Evolutionary conservation across 2,797 vertebrate species (phyloP), one percentile per base, ranked within the genome.

Genomic region (Pantherophis vulpinus): DNA sequence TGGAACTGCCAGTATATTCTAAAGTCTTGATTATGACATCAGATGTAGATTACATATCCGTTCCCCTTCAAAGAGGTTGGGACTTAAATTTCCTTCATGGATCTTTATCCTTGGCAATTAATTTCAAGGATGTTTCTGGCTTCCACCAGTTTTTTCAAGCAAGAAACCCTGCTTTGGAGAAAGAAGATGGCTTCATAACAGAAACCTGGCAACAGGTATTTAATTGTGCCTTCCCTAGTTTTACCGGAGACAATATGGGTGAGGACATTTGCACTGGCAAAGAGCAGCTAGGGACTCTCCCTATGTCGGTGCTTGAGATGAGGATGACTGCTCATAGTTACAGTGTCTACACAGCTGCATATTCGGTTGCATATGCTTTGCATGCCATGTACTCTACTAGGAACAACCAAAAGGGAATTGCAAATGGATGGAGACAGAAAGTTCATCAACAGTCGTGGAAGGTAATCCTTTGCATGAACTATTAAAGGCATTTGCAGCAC

Each of bases 1-100:
- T n/a, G 7, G 54, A 2, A 10, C 20, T 9, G 14, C 1, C 54
- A 87, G 8, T 0, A 2, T 86, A 86, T 86, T 86, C 18, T 0
- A 91, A 87, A 61, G 83, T 92, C 32, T 92, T 55, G 91, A 79
- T 92, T 58, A 92, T 63, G 13, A 92, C 87, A 60, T 66, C 91
- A 25, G 55, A 92, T 25, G 79, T 60, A 5, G 91, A 89, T 79
- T 89, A 79, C 11, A 10, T 37, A 1, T 51, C 32, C 5, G 0
- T 7, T 60, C 5, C 4, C 4, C 8, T 83, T 5, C 55, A 51
- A 60, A 92, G 11, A 8, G 2, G 8, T 60, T 59, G 37, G 74
- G 32, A 56, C 0, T 47, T 79, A 9, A 42, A 60, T 29, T 51
- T 88, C 16, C 91, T 89, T n/a, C 55, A 92, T 37, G 87, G 92